phyloP scores from a whole-genome alignment of 2,113 vertebrate genomes.

The Mormyrus iriodes region DNA sequence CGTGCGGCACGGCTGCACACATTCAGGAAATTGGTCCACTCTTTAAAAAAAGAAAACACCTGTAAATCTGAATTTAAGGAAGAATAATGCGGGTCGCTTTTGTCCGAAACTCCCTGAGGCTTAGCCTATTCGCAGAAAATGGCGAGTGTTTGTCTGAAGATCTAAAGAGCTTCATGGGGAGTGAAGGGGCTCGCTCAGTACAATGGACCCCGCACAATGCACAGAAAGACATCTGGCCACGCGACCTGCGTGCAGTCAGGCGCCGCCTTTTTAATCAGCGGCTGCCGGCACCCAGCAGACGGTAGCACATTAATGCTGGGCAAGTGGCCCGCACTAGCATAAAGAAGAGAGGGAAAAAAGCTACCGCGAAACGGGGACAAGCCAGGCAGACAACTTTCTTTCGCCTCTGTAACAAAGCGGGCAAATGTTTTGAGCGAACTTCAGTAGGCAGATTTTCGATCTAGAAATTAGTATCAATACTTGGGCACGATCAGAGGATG shows the following conservation, averaged over 20 bases:
- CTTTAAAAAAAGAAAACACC: slow-evolving; percentile 15
- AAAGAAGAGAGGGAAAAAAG: background rate
- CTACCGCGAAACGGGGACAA: background rate
- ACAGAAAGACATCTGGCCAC: slow-evolving; percentile 31
- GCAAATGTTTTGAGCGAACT: background rate
- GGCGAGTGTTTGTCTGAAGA: slow-evolving; percentile 12
- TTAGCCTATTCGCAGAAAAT: slow-evolving; percentile 1
- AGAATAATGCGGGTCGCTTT: slow-evolving; percentile 1
- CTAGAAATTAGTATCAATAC: background rate
- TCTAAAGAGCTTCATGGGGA: slow-evolving; percentile 15
- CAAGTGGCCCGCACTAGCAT: background rate
- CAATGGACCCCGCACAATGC: background rate
- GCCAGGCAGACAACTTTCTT: background rate
- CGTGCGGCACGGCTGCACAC: background rate
- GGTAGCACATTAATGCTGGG: background rate
- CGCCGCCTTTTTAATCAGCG: background rate
- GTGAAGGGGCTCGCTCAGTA: background rate
- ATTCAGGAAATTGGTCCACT: background rate
- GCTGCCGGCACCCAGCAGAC: background rate
- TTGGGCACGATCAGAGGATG: background rate
- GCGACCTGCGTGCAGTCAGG: slow-evolving; percentile 24
- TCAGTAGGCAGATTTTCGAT: background rate
- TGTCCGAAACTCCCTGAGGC: background rate
- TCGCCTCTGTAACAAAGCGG: background rate
- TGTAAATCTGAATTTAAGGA: slow-evolving; percentile 25